A percentile compares a stretch with the other conserved stretches of the same genome.
Evolutionary conservation across 2,113 vertebrate species (phyloP).

Genomic region (Semicossyphus pulcher): DNA sequence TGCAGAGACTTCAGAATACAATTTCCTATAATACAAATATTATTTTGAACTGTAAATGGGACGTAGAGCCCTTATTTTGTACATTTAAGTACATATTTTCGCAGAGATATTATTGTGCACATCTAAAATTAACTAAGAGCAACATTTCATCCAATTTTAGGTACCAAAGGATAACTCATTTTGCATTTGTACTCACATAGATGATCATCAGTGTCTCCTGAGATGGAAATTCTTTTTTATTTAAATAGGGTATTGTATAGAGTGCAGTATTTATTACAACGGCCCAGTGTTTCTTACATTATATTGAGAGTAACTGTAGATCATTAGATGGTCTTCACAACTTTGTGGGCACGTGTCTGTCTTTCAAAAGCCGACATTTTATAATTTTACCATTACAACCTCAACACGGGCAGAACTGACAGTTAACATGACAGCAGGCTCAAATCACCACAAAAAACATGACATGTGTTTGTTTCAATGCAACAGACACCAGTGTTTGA

Average conservation of each 20-base stretch:
- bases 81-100: too few species aligned
- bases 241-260: background rate
- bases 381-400: slow-evolving; percentile 12
- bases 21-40: background rate
- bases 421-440: background rate
- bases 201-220: background rate
- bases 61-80: too few species aligned
- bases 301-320: slow-evolving; percentile 23
- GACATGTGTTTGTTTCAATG: background rate
- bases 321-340: background rate
- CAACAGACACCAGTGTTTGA: background rate
- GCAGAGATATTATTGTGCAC: background rate
- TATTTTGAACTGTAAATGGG: background rate
- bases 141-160: too few species aligned
- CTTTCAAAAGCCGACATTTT: slow-evolving; percentile 15
- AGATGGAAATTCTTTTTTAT: slow-evolving; percentile 20
- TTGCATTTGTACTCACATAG: background rate
- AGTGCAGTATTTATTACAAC: background rate
- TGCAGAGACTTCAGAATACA: background rate
- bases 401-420: slow-evolving; percentile 23
- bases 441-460: background rate
- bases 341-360: slow-evolving; percentile 1
- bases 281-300: background rate
- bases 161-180: background rate
- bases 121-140: too few species aligned